Evolutionary conservation across 2,797 vertebrate species (phyloP).

Genomic region (Hypotaenidia philippensis): DNA sequence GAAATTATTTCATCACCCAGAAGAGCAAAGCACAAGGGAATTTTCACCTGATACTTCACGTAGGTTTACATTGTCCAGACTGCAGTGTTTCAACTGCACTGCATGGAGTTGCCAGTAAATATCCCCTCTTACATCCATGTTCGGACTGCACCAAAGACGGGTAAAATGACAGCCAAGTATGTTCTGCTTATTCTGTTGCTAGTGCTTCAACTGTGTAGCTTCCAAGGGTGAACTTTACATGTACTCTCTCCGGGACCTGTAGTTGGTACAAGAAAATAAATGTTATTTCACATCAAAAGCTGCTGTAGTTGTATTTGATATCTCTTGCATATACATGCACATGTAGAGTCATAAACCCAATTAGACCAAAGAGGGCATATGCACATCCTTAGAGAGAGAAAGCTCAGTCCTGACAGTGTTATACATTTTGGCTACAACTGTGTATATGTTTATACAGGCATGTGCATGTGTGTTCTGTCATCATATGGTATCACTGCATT

Average conservation of each 20-base stretch:
- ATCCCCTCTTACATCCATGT: background rate
- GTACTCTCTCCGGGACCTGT: background rate
- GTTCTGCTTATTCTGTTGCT: background rate
- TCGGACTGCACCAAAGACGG: background rate
- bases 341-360: background rate
- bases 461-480: slow-evolving; percentile 49
- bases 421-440: slow-evolving; percentile 25
- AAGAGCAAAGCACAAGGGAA: background rate
- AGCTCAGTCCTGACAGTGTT: slow-evolving; percentile 38
- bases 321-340: background rate
- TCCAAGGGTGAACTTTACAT: background rate
- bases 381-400: slow-evolving; percentile 20
- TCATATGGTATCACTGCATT: slow-evolving; percentile 17
- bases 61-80: background rate
- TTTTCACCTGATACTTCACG: background rate
- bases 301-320: background rate
- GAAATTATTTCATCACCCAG: background rate
- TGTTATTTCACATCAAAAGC: slow-evolving; percentile 23
- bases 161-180: background rate
- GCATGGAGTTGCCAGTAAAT: accelerated
- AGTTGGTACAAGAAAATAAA: slow-evolving; percentile 40
- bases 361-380: slow-evolving; percentile 28
- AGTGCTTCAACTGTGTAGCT: background rate
- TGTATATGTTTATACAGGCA: slow-evolving; percentile 47
- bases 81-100: background rate